phyloP scores from a whole-genome alignment of 2,888 invertebrate genomes.

The Lithophane socia region DNA sequence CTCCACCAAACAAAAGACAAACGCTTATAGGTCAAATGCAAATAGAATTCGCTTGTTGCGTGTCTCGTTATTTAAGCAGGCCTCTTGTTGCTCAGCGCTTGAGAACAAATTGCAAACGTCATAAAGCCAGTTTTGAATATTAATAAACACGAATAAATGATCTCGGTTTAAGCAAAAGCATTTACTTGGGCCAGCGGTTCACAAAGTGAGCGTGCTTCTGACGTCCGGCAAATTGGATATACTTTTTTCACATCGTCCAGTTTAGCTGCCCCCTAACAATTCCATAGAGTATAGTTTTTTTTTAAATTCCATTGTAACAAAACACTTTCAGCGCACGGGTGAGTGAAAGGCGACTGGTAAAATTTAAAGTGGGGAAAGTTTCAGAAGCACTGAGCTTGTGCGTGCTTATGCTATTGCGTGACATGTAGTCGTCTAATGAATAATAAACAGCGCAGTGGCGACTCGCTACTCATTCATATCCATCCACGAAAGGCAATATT shows the following conservation, averaged over 20 bases:
- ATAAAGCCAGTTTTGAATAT: conserved; percentile 85
- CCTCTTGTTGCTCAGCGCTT: conserved; percentile 79
- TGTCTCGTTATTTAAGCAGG: conserved; percentile 79
- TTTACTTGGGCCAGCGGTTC: conserved; percentile 74
- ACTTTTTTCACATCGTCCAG: conserved; percentile 66
- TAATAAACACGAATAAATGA: conserved; percentile 85
- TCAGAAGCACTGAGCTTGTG: conserved; percentile 85
- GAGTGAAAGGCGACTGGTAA: conserved; percentile 67
- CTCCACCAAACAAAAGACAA: conserved; percentile 75
- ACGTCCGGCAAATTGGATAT: conserved; percentile 74
- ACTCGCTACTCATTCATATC: conserved; percentile 88
- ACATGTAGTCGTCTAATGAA: conserved; percentile 88
- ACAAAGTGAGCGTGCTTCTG: conserved; percentile 76
- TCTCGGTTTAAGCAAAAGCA: conserved; percentile 75
- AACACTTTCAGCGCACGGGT: conserved; percentile 52
- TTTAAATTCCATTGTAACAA: conserved; percentile 54
- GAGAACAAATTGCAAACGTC: conserved; percentile 85
- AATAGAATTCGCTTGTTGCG: conserved; percentile 86
- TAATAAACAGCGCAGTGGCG: conserved; percentile 88
- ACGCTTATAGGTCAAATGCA: conserved; percentile 87
- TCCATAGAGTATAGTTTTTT: conserved; percentile 40
- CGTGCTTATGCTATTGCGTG: conserved; percentile 87
- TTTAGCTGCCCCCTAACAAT: conserved; percentile 46
- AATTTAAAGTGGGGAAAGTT: conserved; percentile 79
- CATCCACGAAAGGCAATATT: conserved; percentile 86